These are phyloP conservation scores for Trichosurus vulpecula DNA, from an alignment of 2,797 vertebrate species.

Conservation along the genomic window DNA sequence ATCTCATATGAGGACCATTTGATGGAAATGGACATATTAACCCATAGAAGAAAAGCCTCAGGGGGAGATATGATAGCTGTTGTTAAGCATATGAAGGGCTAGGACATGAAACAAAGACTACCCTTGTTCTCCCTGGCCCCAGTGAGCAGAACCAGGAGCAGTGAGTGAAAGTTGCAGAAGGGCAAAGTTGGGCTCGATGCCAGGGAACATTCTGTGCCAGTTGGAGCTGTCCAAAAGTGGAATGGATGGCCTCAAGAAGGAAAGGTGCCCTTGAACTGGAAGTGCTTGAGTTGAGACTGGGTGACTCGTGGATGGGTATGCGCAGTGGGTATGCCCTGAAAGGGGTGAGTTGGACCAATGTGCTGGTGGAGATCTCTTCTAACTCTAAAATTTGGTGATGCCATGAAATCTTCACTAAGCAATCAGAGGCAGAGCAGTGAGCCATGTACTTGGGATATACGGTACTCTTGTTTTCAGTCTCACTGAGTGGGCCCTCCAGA, in stretches of 20 bases:
- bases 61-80: not conserved
- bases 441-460: not conserved
- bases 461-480: not conserved
- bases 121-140: not conserved
- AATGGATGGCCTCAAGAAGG: not conserved
- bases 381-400: not conserved
- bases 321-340: not conserved
- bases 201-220: not conserved
- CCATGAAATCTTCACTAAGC: not conserved
- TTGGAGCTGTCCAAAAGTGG: not conserved
- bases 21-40: not conserved
- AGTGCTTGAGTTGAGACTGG: not conserved
- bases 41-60: not conserved
- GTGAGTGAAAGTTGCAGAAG: not conserved
- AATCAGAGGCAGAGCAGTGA: not conserved
- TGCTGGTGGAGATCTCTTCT: not conserved
- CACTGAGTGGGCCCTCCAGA: not conserved
- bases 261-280: not conserved
- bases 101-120: not conserved
- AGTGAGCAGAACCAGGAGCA: not conserved
- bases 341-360: not conserved
- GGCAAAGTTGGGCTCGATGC: not conserved
- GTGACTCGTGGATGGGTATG: not conserved
- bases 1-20: not conserved
- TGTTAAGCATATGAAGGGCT: not conserved